Percentiles rank a stretch among this genome's conserved stretches.
Evolutionary conservation across 2,113 vertebrate species (phyloP).

Genomic region (Periophthalmodon schlosseri): DNA sequence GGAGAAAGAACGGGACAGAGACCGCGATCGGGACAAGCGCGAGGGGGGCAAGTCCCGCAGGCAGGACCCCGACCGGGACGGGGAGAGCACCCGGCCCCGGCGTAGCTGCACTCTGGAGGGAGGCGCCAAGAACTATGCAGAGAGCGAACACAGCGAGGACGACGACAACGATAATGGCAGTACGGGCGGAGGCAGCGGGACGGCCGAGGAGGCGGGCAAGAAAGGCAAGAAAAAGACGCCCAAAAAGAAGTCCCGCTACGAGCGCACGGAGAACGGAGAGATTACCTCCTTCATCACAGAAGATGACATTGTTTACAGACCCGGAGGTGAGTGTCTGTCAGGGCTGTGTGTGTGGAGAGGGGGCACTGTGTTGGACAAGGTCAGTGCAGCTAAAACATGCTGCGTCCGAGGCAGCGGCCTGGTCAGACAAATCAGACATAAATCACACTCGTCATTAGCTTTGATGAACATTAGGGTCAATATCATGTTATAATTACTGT

Average conservation of each 20-base stretch:
- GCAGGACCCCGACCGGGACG: slow-evolving; percentile 89
- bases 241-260: slow-evolving; percentile 96
- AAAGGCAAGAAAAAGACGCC: slow-evolving; percentile 96
- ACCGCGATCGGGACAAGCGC: slow-evolving; percentile 89
- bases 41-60: slow-evolving; percentile 91
- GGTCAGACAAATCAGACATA: not conserved
- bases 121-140: slow-evolving; percentile 95
- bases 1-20: slow-evolving; percentile 90
- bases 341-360: not conserved
- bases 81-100: slow-evolving; percentile 89
- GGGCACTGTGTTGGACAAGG: not conserved
- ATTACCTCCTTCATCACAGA: slow-evolving; percentile 97
- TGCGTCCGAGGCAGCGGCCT: not conserved
- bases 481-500: not conserved
- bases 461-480: not conserved
- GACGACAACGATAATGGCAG: slow-evolving; percentile 95
- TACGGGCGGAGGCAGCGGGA: slow-evolving; percentile 71
- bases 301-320: slow-evolving; percentile 93
- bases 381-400: not conserved
- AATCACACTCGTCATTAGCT: not conserved
- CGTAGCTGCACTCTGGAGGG: slow-evolving; percentile 96
- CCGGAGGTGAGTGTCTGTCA: slow-evolving; percentile 84
- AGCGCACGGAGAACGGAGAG: slow-evolving; percentile 93
- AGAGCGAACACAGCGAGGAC: slow-evolving; percentile 97
- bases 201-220: slow-evolving; percentile 89